Evolutionary conservation across 1,140 invertebrate genomes (phyloP).

Genomic region (Papilio helenus): DNA sequence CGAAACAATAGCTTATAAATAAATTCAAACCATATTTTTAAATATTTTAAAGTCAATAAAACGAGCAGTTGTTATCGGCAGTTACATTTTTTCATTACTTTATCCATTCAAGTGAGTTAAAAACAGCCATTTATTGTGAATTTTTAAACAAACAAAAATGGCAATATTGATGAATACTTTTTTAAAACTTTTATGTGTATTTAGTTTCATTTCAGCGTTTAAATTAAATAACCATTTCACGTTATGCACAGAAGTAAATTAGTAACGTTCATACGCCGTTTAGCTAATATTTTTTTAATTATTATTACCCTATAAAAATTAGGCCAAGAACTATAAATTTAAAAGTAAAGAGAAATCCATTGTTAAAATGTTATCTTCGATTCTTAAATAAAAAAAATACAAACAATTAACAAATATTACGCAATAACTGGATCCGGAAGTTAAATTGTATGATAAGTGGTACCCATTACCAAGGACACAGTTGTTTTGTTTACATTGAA

Average conservation of each 20-base stretch:
- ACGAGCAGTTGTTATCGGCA: conserved; percentile 13
- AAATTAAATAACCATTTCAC: background rate
- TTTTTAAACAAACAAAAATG: conserved; percentile 12
- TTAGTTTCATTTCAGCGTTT: background rate
- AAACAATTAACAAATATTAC: background rate
- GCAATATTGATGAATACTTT: background rate
- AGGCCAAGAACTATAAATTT: too few relatives aligned
- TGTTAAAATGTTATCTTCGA: too few relatives aligned
- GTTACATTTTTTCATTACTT: conserved; percentile 21
- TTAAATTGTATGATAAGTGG: background rate
- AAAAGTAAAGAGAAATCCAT: too few relatives aligned
- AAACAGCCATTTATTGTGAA: conserved; percentile 16
- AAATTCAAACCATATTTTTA: conserved; percentile 9
- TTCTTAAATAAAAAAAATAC: too few relatives aligned
- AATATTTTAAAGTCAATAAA: conserved; percentile 15
- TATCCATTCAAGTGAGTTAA: conserved; percentile 20
- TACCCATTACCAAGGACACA: background rate
- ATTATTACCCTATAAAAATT: too few relatives aligned
- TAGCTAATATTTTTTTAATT: too few relatives aligned
- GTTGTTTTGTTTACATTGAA: background rate
- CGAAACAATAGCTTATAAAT: background rate
- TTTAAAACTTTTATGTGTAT: background rate
- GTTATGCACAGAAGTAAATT: background rate
- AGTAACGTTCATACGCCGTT: too few relatives aligned
- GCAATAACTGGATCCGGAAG: background rate